phyloP scores from a whole-genome alignment of 2,797 vertebrate genomes.

The Varecia variegata region DNA sequence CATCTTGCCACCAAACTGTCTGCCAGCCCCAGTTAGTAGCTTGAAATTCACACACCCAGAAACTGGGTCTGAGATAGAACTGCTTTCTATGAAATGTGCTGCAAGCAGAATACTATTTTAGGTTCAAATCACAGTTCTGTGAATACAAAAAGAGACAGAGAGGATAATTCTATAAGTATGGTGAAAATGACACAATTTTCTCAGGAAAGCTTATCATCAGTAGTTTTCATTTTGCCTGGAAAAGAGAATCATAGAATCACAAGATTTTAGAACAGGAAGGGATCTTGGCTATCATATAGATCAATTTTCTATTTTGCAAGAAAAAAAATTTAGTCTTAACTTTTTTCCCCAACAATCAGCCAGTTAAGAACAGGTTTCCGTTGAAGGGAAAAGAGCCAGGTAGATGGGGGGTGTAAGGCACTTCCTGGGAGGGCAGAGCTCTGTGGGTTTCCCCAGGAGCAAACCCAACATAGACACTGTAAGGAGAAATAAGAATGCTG shows the following conservation, averaged over 20 bases:
- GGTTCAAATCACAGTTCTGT: neutral
- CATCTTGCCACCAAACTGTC: neutral
- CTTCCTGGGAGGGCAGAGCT: neutral
- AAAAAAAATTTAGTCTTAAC: neutral
- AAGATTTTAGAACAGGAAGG: neutral
- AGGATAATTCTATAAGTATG: neutral
- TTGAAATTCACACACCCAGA: neutral
- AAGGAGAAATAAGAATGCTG: neutral
- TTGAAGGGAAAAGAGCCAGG: neutral
- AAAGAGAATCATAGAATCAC: neutral
- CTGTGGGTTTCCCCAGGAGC: neutral
- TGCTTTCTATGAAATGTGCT: neutral
- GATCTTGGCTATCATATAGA: neutral
- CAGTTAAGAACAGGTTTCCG: neutral
- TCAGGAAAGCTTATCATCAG: neutral
- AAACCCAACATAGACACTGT: neutral
- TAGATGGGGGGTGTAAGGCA: neutral
- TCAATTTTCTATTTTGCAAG: neutral
- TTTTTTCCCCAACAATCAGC: too few relatives aligned
- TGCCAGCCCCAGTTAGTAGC: too few relatives aligned
- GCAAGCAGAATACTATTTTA: neutral
- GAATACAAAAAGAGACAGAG: neutral
- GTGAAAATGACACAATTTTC: neutral
- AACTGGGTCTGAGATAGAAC: neutral
- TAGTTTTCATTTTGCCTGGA: neutral